Evolutionary conservation across 2,888 invertebrate genomes (phyloP).

Genomic region (Gastrophysa polygoni): DNA sequence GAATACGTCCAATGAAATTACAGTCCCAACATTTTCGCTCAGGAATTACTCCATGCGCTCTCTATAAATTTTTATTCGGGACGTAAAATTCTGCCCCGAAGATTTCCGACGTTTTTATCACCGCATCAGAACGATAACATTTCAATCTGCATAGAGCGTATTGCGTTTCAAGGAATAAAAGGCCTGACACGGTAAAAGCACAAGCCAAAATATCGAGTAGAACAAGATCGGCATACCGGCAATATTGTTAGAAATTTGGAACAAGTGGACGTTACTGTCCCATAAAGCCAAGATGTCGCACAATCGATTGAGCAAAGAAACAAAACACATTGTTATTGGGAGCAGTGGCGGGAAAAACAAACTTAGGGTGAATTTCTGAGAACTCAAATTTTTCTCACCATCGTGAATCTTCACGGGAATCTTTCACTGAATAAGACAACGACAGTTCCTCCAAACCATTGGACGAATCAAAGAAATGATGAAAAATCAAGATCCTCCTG

Average conservation of each 20-base stretch:
- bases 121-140: constrained; percentile 32
- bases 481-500: no score
- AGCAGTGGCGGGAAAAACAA: constrained; percentile 26
- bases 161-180: constrained; percentile 29
- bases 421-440: no score
- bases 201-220: constrained; percentile 40
- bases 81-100: background rate
- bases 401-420: no score
- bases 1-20: background rate
- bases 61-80: background rate
- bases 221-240: constrained; percentile 41
- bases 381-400: no score
- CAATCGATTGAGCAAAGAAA: constrained; percentile 57
- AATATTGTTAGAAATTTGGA: constrained; percentile 51
- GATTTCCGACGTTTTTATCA: background rate
- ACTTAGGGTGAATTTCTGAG: no score
- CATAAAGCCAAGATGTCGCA: constrained; percentile 59
- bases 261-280: constrained; percentile 50
- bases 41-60: background rate
- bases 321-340: constrained; percentile 52
- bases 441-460: no score
- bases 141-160: constrained; percentile 42
- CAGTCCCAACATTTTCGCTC: background rate
- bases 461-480: no score
- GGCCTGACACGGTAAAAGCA: constrained; percentile 24